Base-by-base conservation (phyloP, 1,140 invertebrate genomes). In the Battus philenor region DNA sequence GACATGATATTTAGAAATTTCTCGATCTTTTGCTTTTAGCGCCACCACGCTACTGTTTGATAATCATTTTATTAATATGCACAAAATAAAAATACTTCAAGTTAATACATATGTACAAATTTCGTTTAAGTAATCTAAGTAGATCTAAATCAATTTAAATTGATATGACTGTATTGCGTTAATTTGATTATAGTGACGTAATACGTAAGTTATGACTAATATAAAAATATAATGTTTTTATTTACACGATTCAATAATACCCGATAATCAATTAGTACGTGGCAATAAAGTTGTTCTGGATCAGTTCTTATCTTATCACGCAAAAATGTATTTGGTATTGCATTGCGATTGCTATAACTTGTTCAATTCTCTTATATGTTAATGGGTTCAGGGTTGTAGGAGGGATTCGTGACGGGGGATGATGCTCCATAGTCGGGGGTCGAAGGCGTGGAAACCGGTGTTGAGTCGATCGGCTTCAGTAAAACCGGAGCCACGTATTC, bases 401-500 rank as follows among this genome's bases (percentile, higher is more conserved):
- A 57, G 12, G 74, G 65, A 31, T 66, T 76, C 4, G 57, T 71
- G 3, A 72, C 66, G 6, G 81, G 71, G 3, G 76, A 80, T 0
- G 82, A 85, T 8, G 82, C 77, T 1, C 86, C 84, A 41, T 86
- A 87, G 57, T 87, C 82, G 7, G 78, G 78, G 1, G 82, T 80
- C 5, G 75, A 66, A 4, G 71, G 61, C 6, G 71, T 59, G 13
- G 72, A 70, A 7, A 59, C 59, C 18, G 66, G 70, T 1, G 78
- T 60, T 1, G 67, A 59, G 45, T 85, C 84, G 9, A 86, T 39
- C 1, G 87, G 86, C 60, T 85, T 89, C 8, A 77, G 59, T 12
- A 90, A 59, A 17, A 88, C 88, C 0, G 88, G 88, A 0, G 88
- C 88, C 6, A 88, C 75, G 59, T 90, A 90, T 44, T 88, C 84